Percentiles rank a stretch among this genome's conserved stretches.
These are phyloP conservation scores for Upupa epops DNA, from an alignment of 2,113 vertebrate genomes.

Conservation along the genomic window DNA sequence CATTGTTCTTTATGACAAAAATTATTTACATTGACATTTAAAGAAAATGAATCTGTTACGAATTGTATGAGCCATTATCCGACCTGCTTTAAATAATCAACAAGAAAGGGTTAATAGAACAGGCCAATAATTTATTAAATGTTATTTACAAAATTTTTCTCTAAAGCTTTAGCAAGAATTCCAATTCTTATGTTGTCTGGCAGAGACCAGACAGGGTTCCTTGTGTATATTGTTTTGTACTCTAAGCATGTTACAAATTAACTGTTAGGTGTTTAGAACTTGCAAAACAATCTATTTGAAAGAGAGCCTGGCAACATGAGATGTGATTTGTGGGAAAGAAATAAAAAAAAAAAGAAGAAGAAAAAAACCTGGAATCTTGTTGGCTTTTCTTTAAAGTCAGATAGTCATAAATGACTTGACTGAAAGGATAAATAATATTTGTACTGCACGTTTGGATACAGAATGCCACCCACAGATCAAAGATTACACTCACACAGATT, in stretches of 20 bases:
- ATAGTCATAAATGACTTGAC: conserved; percentile 39
- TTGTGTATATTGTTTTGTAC: conserved; percentile 31
- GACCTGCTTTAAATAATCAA: not conserved
- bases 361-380: not conserved
- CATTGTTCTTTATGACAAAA: not conserved
- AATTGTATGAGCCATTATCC: not conserved
- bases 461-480: conserved; percentile 58
- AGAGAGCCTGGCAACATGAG: not conserved
- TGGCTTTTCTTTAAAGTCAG: conserved; percentile 51
- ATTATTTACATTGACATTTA: not conserved
- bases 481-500: not conserved
- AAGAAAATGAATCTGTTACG: not conserved
- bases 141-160: not conserved
- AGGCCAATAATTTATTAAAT: not conserved
- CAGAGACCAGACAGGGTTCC: not conserved
- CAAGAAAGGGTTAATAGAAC: not conserved
- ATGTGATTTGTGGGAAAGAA: not conserved
- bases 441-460: conserved; percentile 5
- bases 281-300: conserved; percentile 33
- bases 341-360: too few species aligned
- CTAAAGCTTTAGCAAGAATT: not conserved
- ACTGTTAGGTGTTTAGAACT: conserved; percentile 48
- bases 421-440: conserved; percentile 43
- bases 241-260: conserved; percentile 51
- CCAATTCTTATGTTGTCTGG: conserved; percentile 23